Base-by-base conservation (phyloP, 2,797 vertebrate species). In the Coregonus sp. region DNA sequence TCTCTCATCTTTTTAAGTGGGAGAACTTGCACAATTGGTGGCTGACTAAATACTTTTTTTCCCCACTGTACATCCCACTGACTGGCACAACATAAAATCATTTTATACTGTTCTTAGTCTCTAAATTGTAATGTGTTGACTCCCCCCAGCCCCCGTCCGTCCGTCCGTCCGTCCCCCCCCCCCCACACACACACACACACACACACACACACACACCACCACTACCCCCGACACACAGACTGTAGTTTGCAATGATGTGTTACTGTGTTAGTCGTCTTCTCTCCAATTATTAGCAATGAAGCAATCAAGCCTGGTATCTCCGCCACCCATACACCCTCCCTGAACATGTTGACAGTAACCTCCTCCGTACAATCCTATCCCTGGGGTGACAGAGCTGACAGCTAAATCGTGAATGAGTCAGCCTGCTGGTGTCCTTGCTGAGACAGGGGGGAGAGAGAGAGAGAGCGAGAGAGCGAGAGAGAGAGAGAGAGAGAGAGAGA, bases 321-420 rank as follows among this genome's bases (percentile, higher is more conserved):
- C 85, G 56, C 20, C 40, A 86, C 85, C 85, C 73, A 50, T 84
- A 82, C 87, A 77, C 86, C 86, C 91, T 90, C 89, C 88, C 87
- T 91, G 88, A 84, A 80, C 86, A 80, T 90, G 90, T 87, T 91
- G 90, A 91, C 91, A 91, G 89, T 92, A 90, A 91, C 91, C 92
- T 92, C 89, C 91, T 87, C 93, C 91, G 82, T 82, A 86, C 89
- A 83, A 81, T 89, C 88, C 85, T 83, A 81, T 87, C 88, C 88
- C 89, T 89, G 88, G 87, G 87, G 92, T 91, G 93, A 91, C 90
- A 93, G 87, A 88, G 90, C 91, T 91, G 91, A 93, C 93, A 91
- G 86, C 92, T 93, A 88, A 89, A 88, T 92, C 91, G 84, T 91
- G 88, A 82, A 88, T 92, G 92, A 93, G 88, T 93, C 92, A 94